These are phyloP conservation scores for Poeciliopsis gracilis DNA, from an alignment of 2,797 vertebrate genomes.

Conservation along the genomic window DNA sequence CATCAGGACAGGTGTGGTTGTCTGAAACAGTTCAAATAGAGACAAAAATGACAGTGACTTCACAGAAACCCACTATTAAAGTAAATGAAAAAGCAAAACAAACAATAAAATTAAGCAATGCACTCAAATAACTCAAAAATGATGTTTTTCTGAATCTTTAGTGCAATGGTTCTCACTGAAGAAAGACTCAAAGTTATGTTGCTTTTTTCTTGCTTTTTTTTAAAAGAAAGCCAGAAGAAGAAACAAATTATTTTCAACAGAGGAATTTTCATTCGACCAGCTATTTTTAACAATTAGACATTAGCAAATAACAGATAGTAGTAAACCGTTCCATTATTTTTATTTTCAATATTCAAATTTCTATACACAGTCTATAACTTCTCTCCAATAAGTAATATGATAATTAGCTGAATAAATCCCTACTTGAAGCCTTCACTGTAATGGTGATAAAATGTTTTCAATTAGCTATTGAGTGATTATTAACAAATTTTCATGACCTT, in stretches of 20 bases:
- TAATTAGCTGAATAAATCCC: neutral
- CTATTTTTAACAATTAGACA: neutral
- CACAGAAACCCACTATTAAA: neutral
- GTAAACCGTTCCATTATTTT: neutral
- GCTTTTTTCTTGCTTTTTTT: neutral
- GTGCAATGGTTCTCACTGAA: neutral
- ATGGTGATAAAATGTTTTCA: neutral
- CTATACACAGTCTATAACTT: neutral
- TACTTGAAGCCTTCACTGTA: no score
- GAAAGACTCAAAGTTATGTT: neutral
- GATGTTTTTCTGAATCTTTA: neutral
- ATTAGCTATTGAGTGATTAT: neutral
- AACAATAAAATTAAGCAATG: neutral
- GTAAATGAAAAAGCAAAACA: neutral
- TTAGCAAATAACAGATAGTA: neutral
- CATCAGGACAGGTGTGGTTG: constrained; percentile 91
- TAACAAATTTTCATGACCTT: neutral
- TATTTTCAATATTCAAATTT: neutral
- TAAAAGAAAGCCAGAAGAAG: neutral
- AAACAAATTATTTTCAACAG: neutral
- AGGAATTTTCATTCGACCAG: neutral
- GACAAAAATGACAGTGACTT: neutral
- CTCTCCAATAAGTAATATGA: neutral
- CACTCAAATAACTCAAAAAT: neutral
- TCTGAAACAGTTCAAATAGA: constrained; percentile 58